phyloP scores from a whole-genome alignment of 2,113 vertebrate genomes.

The Sapayoa aenigma region DNA sequence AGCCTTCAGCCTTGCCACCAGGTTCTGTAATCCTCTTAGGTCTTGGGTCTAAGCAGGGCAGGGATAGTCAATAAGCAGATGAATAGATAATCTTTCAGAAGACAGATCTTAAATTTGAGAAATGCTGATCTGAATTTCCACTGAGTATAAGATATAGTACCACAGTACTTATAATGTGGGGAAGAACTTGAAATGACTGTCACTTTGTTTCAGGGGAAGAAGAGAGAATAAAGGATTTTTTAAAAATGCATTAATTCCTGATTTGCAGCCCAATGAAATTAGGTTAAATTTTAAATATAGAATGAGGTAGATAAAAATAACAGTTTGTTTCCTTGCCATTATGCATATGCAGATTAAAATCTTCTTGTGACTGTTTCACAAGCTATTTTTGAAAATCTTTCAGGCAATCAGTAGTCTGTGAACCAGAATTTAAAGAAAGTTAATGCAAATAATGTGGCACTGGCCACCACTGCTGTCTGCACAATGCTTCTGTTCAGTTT shows the following conservation, averaged over 20 bases:
- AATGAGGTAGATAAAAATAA: background rate
- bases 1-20: conserved; percentile 34
- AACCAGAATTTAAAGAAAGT: background rate
- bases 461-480: background rate
- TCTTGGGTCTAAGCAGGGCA: background rate
- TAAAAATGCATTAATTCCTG: background rate
- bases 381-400: background rate
- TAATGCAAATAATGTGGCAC: background rate
- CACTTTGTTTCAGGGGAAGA: background rate
- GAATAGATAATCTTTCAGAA: conserved; percentile 38
- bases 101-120: background rate
- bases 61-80: conserved; percentile 40
- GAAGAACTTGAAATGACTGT: background rate
- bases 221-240: background rate
- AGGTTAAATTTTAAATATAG: background rate
- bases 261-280: background rate
- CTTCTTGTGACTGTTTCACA: background rate
- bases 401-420: background rate
- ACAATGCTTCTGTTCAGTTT: background rate
- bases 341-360: background rate
- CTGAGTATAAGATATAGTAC: background rate
- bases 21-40: conserved; percentile 52
- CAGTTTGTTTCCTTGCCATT: background rate
- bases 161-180: background rate
- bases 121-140: background rate